Evolutionary conservation across 37 sponge, comb jelly and placozoan species (phyloP), one percentile per base, ranked within the genome.

Genomic region (Tethya wilhelma): DNA sequence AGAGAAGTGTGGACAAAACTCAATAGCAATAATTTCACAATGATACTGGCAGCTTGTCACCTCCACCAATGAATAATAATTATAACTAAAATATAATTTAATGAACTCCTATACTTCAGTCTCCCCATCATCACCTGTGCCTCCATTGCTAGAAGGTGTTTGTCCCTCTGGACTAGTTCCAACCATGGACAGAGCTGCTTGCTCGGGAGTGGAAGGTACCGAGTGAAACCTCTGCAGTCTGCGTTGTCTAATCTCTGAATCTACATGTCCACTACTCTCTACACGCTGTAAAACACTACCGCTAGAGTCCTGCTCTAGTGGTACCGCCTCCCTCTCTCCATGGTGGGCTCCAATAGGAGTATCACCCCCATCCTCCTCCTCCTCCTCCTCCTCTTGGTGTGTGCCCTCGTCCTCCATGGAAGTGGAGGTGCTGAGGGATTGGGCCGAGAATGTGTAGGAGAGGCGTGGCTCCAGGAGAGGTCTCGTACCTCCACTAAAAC

Each of bases 151-250:
- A n/a, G n/a, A n/a, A n/a, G n/a, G n/a, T n/a, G n/a, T n/a, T n/a
- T n/a, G n/a, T n/a, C n/a, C n/a, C n/a, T n/a, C n/a, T n/a, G n/a
- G n/a, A n/a, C n/a, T n/a, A n/a, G n/a, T 19, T 26, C 63, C n/a
- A 23, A 7, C 29, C 25, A 19, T 12, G 63, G 63, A 60, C 7
- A 29, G n/a, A 19, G 8, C 29, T 23, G 28, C n/a, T 4, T 66
- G 4, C 3, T 33, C 39, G 4, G 71, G 46, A 4, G 86, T 29
- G 0, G 28, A 64, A 9, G 86, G 86, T 17, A 49, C 20, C 1
- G 74, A 79, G 72, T 79, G 9, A 49, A 86, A 86, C 39, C 86
- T 78, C 66, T 79, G 73, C 56, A 86, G 33, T 59, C 86, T 78
- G 32, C 86, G 56, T 57, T 79, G 86, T 28, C 86, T 57, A 2